A percentile compares a stretch with the other conserved stretches of the same genome.
Conservation (phyloP, 2,888 invertebrate genomes). For the Deroplatys truncata region DNA sequence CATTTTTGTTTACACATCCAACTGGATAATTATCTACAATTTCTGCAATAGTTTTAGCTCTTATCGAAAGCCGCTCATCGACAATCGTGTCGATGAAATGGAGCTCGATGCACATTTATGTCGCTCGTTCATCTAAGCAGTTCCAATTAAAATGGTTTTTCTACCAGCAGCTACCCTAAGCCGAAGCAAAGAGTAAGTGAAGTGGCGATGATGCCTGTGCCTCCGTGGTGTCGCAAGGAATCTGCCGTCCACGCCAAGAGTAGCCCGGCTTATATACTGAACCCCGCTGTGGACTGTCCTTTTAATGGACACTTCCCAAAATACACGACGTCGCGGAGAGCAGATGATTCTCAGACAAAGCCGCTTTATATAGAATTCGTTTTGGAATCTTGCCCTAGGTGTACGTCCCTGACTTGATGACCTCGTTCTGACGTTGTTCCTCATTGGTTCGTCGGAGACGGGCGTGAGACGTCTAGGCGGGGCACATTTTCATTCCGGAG, state of each 20-base stretch:
- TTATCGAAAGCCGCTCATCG: no score
- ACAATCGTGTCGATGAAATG: no score
- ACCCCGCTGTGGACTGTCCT: not conserved
- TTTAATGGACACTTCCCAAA: not conserved
- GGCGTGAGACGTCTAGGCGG: not conserved
- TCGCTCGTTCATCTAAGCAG: no score
- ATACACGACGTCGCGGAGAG: not conserved
- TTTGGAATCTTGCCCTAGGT: slow-evolving; percentile 10
- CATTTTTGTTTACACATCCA: no score
- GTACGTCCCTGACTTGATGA: slow-evolving; percentile 8
- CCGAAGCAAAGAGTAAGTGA: no score
- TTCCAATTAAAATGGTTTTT: no score
- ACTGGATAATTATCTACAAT: no score
- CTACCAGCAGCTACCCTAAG: no score
- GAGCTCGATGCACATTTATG: no score
- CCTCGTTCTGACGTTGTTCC: not conserved
- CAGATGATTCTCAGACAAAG: not conserved
- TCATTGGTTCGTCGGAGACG: not conserved
- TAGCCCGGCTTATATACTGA: not conserved
- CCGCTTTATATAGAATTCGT: slow-evolving; percentile 6
- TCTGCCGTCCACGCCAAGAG: not conserved
- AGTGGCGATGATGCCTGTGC: no score
- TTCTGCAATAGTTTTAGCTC: no score
- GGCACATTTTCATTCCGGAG: no score
- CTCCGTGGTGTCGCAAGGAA: not conserved